Conservation (phyloP, 2,888 invertebrate genomes). For the Thera obeliscata region DNA sequence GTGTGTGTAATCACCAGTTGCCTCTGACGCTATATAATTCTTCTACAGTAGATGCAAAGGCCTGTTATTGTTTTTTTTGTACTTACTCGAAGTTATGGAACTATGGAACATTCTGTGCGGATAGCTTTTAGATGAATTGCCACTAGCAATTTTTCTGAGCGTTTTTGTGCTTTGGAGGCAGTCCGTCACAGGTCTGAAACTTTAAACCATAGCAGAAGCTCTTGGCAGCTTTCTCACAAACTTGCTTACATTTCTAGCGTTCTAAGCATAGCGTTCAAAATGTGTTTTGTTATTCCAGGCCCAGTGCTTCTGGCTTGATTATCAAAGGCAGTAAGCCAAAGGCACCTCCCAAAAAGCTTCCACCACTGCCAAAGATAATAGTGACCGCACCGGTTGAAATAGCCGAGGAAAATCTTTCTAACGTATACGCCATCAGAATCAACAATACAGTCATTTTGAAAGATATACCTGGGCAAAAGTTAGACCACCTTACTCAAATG, state of each 20-base stretch:
- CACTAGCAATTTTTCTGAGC: too few species aligned
- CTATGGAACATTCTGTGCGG: too few species aligned
- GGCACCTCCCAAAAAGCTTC: slow-evolving; percentile 52
- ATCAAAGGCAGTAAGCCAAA: slow-evolving; percentile 65
- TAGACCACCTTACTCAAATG: slow-evolving; percentile 49
- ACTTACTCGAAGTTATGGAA: too few species aligned
- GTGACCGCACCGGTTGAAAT: slow-evolving; percentile 39
- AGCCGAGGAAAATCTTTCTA: slow-evolving; percentile 38
- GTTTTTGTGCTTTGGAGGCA: too few species aligned
- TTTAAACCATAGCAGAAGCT: too few species aligned
- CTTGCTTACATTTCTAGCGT: background rate
- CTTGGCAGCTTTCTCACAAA: too few species aligned
- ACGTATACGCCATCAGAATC: slow-evolving; percentile 67
- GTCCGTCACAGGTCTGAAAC: too few species aligned
- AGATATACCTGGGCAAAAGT: slow-evolving; percentile 52
- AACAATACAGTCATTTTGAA: slow-evolving; percentile 69
- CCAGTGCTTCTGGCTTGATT: slow-evolving; percentile 60
- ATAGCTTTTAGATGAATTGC: too few species aligned
- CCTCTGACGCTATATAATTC: too few species aligned
- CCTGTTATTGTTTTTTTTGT: too few species aligned
- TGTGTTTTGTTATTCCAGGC: slow-evolving; percentile 48
- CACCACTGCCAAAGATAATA: slow-evolving; percentile 55
- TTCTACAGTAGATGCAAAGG: too few species aligned
- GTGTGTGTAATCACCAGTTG: too few species aligned
- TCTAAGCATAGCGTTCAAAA: background rate